phyloP scores from a whole-genome alignment of 1,140 invertebrate species.

The Pemphigus obesinymphae region DNA sequence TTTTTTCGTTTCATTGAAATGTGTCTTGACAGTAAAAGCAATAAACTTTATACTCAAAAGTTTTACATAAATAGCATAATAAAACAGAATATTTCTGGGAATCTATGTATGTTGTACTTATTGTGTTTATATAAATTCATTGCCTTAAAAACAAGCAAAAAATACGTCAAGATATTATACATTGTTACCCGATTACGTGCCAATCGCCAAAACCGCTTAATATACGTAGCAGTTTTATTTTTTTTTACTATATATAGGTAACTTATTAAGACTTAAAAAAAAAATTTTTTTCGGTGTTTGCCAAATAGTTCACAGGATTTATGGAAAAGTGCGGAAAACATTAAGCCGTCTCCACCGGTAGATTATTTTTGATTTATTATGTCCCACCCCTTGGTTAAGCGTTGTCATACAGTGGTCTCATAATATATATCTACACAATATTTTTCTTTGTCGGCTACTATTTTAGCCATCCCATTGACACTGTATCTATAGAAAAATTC shows the following conservation, averaged over 20 bases:
- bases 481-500: not conserved
- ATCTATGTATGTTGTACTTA: not conserved
- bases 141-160: not conserved
- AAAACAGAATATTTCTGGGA: not conserved
- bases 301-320: constrained; percentile 6
- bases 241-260: not conserved
- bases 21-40: not conserved
- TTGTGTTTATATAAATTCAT: not conserved
- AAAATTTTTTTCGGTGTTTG: not conserved
- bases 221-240: not conserved
- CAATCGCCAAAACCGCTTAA: not conserved
- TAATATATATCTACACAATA: too few relatives aligned
- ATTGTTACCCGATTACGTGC: not conserved
- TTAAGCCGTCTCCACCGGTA: not conserved
- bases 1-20: not conserved
- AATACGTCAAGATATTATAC: not conserved
- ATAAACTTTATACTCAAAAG: not conserved
- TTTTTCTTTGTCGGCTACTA: constrained; percentile 2
- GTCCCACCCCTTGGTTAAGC: not conserved
- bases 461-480: not conserved
- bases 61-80: not conserved
- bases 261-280: not conserved
- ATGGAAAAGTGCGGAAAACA: constrained; percentile 1
- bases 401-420: not conserved
- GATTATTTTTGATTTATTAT: constrained; percentile 37